A percentile compares a stretch with the other conserved stretches of the same genome.
Conservation (phyloP, 2,797 vertebrate genomes). For the Chloroceryle amazona region DNA sequence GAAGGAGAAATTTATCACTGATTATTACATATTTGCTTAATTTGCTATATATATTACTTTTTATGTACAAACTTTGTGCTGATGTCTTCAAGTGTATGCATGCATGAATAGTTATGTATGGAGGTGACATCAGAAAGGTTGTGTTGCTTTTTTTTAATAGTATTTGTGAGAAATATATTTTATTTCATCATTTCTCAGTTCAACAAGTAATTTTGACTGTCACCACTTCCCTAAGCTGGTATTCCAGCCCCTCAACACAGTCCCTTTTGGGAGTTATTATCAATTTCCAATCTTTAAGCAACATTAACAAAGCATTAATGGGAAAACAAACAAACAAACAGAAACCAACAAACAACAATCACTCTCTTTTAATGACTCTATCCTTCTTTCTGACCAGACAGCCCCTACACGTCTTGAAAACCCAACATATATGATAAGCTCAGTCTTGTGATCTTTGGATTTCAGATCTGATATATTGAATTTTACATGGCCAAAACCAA, state of each 20-base stretch:
- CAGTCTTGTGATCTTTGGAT: background rate
- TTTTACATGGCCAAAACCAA: background rate
- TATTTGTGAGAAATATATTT: background rate
- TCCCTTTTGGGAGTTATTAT: background rate
- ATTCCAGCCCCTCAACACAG: background rate
- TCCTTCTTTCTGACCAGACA: background rate
- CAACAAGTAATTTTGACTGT: background rate
- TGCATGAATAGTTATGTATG: background rate
- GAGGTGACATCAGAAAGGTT: background rate
- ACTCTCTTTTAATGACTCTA: background rate
- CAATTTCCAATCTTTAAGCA: background rate
- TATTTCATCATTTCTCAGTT: background rate
- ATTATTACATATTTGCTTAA: background rate
- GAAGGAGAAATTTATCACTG: background rate
- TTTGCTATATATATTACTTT: background rate
- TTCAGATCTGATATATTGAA: background rate
- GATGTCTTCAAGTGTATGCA: background rate
- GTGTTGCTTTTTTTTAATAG: too few relatives aligned
- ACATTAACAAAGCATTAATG: background rate
- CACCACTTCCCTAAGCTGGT: background rate
- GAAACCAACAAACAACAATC: background rate
- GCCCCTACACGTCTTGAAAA: background rate
- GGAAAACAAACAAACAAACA: too few relatives aligned
- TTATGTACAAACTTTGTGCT: background rate
- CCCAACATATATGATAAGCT: background rate